phyloP scores from a whole-genome alignment of 2,797 vertebrate genomes.

The Distichodus sexfasciatus region DNA sequence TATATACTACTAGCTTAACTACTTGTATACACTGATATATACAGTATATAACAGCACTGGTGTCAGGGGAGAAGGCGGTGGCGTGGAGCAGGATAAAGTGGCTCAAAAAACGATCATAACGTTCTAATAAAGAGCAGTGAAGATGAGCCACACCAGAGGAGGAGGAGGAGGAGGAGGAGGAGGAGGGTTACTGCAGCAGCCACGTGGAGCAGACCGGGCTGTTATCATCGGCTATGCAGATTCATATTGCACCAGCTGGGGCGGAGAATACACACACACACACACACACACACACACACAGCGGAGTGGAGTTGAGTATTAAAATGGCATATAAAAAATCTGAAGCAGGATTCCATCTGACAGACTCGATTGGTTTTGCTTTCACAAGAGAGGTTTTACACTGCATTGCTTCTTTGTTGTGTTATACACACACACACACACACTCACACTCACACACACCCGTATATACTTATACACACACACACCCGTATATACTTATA shows the following conservation, averaged over 20 bases:
- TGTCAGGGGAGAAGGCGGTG: too few species aligned
- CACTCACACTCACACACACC: slow-evolving; percentile 14
- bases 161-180: too few species aligned
- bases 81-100: too few species aligned
- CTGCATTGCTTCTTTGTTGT: slow-evolving; percentile 18
- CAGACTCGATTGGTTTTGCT: slow-evolving; percentile 63
- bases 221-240: slow-evolving; percentile 2
- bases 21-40: too few species aligned
- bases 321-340: slow-evolving; percentile 51
- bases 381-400: slow-evolving; percentile 55
- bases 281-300: slow-evolving; percentile 8
- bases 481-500: slow-evolving; percentile 16
- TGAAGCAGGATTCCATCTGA: slow-evolving; percentile 58
- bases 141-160: too few species aligned
- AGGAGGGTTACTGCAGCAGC: slow-evolving; percentile 20
- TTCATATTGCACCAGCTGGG: slow-evolving; percentile 14
- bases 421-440: neutral
- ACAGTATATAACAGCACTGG: too few species aligned
- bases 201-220: neutral
- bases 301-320: slow-evolving; percentile 53
- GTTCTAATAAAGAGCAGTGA: too few species aligned
- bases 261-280: neutral
- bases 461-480: slow-evolving; percentile 49
- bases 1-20: too few species aligned
- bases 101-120: too few species aligned